Conservation (phyloP, 2,113 vertebrate species). For the Caranx ignobilis region DNA sequence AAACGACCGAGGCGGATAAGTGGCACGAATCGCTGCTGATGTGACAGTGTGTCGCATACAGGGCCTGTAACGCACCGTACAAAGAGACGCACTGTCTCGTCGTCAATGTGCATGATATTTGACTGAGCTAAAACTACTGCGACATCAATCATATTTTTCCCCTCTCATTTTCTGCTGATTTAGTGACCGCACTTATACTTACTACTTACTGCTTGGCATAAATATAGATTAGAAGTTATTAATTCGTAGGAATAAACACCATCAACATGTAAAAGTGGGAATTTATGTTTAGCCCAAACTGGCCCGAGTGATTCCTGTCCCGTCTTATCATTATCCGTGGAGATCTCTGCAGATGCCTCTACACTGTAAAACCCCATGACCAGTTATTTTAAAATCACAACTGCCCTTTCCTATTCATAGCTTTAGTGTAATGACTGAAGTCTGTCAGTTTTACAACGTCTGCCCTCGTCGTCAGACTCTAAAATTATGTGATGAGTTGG, state of each 20-base stretch:
- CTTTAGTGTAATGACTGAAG: background rate
- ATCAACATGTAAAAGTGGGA: background rate
- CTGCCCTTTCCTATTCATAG: constrained; percentile 8
- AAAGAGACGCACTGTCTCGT: background rate
- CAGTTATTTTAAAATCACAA: constrained; percentile 12
- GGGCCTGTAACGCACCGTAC: background rate
- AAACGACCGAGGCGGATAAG: constrained; percentile 22
- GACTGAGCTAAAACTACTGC: background rate
- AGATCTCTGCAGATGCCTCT: background rate
- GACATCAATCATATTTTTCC: background rate
- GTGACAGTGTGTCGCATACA: background rate
- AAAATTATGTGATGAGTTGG: background rate
- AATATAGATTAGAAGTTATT: background rate
- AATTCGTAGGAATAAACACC: background rate
- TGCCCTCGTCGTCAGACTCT: background rate
- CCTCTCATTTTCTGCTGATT: background rate
- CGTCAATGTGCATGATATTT: background rate
- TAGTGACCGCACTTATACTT: background rate
- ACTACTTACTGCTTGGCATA: background rate
- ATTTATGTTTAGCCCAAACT: no score
- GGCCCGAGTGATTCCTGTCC: no score
- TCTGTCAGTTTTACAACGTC: background rate
- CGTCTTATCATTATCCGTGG: background rate
- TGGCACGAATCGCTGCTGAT: constrained; percentile 33
- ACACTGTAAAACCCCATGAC: constrained; percentile 5